Conservation (phyloP, 2,888 invertebrate genomes). For the Cataglyphis rosenhaueri region DNA sequence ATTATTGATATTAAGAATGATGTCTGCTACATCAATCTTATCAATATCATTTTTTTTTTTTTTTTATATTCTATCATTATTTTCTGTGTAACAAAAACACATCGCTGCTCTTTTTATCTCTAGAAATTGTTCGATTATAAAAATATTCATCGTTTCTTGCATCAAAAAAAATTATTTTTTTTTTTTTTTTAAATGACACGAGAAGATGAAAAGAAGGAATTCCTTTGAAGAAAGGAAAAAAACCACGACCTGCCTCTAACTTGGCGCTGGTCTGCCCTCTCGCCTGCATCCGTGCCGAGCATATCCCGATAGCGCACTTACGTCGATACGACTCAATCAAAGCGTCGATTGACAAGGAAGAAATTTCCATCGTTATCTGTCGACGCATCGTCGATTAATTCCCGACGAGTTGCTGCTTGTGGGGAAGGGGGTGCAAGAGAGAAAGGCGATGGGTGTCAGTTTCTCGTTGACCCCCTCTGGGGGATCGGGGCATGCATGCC, state of each 20-base stretch:
- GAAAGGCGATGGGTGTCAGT: slow-evolving; percentile 5
- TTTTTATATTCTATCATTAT: neutral
- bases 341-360: slow-evolving; percentile 48
- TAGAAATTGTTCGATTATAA: neutral
- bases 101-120: neutral
- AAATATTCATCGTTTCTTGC: neutral
- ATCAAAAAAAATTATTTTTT: too few species aligned
- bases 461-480: slow-evolving; percentile 69
- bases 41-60: neutral
- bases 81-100: neutral
- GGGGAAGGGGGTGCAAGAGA: slow-evolving; percentile 38
- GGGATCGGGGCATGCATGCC: slow-evolving; percentile 67
- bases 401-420: slow-evolving; percentile 11
- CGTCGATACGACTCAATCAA: slow-evolving; percentile 33
- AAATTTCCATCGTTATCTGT: slow-evolving; percentile 60
- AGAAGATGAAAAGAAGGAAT: neutral
- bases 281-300: neutral
- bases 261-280: neutral
- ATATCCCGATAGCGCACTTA: slow-evolving; percentile 2
- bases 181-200: neutral
- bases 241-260: slow-evolving; percentile 8
- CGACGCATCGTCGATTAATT: slow-evolving; percentile 60
- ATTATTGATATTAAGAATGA: neutral
- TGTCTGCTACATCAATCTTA: neutral
- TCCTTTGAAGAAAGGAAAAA: neutral